A percentile compares a stretch with the other conserved stretches of the same genome.
phyloP scores from a whole-genome alignment of 2,113 vertebrate species.

The Epinephelus moara region DNA sequence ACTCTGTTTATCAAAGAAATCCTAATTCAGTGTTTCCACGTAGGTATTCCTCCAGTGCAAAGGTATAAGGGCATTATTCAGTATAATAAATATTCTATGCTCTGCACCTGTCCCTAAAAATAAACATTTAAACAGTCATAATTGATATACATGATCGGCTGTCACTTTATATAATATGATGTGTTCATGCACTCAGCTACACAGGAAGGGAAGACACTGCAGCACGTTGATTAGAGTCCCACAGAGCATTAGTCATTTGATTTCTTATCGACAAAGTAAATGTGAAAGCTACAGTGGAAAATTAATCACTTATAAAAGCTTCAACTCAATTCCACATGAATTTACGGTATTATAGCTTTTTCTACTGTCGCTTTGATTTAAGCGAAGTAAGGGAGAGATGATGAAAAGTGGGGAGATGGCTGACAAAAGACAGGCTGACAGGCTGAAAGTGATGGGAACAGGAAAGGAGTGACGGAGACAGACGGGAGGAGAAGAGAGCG shows the following conservation, averaged over 20 bases:
- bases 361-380: constrained; percentile 11
- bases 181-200: constrained; percentile 18
- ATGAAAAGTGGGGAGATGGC: constrained; percentile 51
- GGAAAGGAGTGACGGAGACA: constrained; percentile 62
- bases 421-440: constrained; percentile 71
- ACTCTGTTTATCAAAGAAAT: neutral
- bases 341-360: constrained; percentile 24
- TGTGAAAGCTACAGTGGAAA: constrained; percentile 38
- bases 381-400: constrained; percentile 18
- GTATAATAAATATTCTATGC: neutral
- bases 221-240: constrained; percentile 20
- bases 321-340: constrained; percentile 36
- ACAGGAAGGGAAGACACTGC: constrained; percentile 6
- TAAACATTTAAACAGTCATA: constrained; percentile 7
- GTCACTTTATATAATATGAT: constrained; percentile 38
- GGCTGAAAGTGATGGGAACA: constrained; percentile 57
- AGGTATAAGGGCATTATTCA: neutral
- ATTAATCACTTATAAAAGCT: constrained; percentile 45
- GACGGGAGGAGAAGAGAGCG: constrained; percentile 41
- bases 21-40: neutral
- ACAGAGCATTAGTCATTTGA: constrained; percentile 23
- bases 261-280: constrained; percentile 41
- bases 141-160: constrained; percentile 23
- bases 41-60: neutral
- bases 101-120: constrained; percentile 8